phyloP scores from a whole-genome alignment of 2,797 vertebrate genomes.

The Pygocentrus nattereri region DNA sequence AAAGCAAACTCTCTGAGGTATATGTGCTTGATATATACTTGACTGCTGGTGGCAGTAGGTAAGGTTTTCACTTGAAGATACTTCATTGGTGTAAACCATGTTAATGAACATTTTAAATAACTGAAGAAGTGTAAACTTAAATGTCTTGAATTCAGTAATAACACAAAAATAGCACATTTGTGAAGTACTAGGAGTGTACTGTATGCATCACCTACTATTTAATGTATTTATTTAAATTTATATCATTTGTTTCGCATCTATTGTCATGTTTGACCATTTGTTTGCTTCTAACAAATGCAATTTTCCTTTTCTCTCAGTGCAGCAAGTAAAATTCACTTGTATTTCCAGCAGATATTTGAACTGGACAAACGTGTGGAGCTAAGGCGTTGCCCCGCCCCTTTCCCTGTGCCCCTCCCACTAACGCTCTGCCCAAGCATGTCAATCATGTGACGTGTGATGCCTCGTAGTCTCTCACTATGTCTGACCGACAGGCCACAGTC shows the following conservation, averaged over 20 bases:
- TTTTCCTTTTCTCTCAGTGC: background rate
- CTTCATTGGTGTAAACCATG: too few relatives aligned
- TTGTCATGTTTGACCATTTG: background rate
- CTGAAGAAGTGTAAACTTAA: background rate
- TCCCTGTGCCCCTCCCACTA: background rate
- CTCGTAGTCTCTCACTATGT: too few relatives aligned
- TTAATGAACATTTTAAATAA: too few relatives aligned
- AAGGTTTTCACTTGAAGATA: too few relatives aligned
- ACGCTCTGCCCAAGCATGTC: background rate
- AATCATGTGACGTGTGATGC: background rate
- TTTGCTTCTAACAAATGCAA: too few relatives aligned
- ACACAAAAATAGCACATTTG: too few relatives aligned
- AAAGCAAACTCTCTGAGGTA: too few relatives aligned
- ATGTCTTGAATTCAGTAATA: background rate
- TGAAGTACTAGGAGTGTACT: too few relatives aligned
- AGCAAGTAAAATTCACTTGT: background rate
- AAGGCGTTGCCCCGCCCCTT: too few relatives aligned
- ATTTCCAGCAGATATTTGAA: background rate
- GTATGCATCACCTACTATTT: too few relatives aligned
- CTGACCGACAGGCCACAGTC: background rate
- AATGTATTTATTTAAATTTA: background rate
- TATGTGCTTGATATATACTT: too few relatives aligned
- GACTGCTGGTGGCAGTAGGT: too few relatives aligned
- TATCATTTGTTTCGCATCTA: background rate
- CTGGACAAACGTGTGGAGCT: background rate